Evolutionary conservation across 1,140 invertebrate species (phyloP).

Genomic region (Bombus confusus): DNA sequence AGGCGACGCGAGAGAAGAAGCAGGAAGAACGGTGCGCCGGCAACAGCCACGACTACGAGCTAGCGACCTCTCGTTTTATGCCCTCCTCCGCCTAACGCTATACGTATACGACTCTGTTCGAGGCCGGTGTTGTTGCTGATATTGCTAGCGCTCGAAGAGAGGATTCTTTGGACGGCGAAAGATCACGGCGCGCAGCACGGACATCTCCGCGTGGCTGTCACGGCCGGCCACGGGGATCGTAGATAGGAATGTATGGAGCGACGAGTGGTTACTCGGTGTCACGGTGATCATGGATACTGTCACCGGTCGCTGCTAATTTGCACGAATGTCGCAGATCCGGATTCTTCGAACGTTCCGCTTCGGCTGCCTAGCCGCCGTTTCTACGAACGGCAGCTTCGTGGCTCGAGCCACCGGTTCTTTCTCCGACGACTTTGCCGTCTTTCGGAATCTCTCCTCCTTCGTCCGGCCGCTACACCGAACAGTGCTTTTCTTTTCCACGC

Average conservation of each 20-base stretch:
- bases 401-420: neutral
- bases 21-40: slow-evolving; percentile 6
- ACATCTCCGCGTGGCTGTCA: slow-evolving; percentile 41
- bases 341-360: slow-evolving; percentile 49
- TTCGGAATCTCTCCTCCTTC: too few relatives aligned
- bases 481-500: neutral
- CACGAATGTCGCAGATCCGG: slow-evolving; percentile 52
- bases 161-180: slow-evolving; percentile 4
- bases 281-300: slow-evolving; percentile 56
- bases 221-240: slow-evolving; percentile 32
- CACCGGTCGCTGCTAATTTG: slow-evolving; percentile 50
- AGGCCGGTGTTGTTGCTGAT: neutral
- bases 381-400: slow-evolving; percentile 8
- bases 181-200: slow-evolving; percentile 25
- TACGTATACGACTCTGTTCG: slow-evolving; percentile 34
- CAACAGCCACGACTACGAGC: slow-evolving; percentile 8
- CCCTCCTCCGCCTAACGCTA: neutral
- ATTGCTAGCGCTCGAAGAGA: neutral
- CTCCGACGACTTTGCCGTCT: too few relatives aligned
- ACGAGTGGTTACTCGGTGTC: slow-evolving; percentile 55
- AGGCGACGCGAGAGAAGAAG: slow-evolving; percentile 25
- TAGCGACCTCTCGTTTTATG: slow-evolving; percentile 43
- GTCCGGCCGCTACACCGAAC: neutral
- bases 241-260: slow-evolving; percentile 54
- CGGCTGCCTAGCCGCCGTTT: neutral